Evolutionary conservation across 2,113 vertebrate species (phyloP).

Genomic region (Sardina pilchardus): DNA sequence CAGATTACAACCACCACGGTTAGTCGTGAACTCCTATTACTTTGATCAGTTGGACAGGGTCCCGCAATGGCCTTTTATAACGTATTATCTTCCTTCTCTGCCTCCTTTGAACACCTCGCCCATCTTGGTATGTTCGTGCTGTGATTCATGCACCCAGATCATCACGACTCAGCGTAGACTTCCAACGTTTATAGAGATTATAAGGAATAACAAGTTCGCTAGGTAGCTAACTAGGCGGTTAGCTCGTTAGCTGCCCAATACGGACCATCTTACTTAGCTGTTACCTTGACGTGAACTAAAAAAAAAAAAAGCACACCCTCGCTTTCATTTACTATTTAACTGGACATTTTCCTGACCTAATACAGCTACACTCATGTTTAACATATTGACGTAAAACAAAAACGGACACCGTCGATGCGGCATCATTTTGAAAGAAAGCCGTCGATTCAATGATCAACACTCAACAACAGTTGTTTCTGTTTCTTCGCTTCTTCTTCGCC

Average conservation of each 20-base stretch:
- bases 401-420: background rate
- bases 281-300: background rate
- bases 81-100: background rate
- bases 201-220: background rate
- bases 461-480: background rate
- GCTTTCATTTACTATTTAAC: background rate
- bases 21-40: background rate
- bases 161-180: background rate
- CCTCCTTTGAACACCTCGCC: background rate
- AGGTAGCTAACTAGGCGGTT: background rate
- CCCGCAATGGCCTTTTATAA: background rate
- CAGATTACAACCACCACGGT: background rate
- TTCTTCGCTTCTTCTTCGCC: background rate
- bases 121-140: background rate
- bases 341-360: background rate
- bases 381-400: background rate
- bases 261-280: constrained; percentile 6
- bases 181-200: background rate
- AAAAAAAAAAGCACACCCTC: background rate
- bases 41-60: background rate
- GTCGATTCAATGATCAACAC: background rate
- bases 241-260: background rate
- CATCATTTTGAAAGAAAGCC: background rate
- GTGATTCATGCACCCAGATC: background rate
- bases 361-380: background rate